Evolutionary conservation across 2,797 vertebrate species (phyloP).

Genomic region (Calcarius lapponicus): DNA sequence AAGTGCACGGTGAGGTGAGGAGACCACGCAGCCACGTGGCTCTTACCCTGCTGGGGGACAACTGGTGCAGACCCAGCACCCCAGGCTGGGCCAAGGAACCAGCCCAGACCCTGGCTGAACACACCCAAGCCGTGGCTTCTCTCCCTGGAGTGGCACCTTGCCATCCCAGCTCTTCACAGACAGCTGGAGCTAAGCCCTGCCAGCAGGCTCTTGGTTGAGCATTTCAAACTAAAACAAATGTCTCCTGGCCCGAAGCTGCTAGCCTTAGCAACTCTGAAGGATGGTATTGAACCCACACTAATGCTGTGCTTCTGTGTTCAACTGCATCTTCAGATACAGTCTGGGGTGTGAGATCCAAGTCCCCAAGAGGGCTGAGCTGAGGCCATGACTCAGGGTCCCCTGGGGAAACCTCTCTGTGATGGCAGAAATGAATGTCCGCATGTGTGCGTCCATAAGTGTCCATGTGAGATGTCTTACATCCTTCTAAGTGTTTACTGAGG

Average conservation of each 20-base stretch:
- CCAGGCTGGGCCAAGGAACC: neutral
- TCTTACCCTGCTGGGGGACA: fast-evolving
- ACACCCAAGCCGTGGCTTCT: neutral
- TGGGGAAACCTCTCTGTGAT: neutral
- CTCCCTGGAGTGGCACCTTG: neutral
- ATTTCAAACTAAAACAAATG: neutral
- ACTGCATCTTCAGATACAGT: neutral
- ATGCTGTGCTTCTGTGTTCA: neutral
- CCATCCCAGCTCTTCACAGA: neutral
- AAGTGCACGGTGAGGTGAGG: neutral
- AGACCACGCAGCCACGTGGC: fast-evolving
- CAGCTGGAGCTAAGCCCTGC: neutral
- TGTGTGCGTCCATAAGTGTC: fast-evolving
- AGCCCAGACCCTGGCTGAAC: neutral
- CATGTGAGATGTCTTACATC: neutral
- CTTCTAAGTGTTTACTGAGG: neutral
- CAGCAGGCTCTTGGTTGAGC: neutral
- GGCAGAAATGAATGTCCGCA: neutral
- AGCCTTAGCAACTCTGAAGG: neutral
- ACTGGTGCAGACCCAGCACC: neutral
- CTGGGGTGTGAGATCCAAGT: neutral
- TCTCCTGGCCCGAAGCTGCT: neutral
- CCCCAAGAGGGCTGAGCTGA: neutral
- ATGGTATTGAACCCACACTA: neutral
- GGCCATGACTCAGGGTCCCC: neutral